Base-by-base conservation (phyloP, 2,797 vertebrate species). In the Channallabes apus region DNA sequence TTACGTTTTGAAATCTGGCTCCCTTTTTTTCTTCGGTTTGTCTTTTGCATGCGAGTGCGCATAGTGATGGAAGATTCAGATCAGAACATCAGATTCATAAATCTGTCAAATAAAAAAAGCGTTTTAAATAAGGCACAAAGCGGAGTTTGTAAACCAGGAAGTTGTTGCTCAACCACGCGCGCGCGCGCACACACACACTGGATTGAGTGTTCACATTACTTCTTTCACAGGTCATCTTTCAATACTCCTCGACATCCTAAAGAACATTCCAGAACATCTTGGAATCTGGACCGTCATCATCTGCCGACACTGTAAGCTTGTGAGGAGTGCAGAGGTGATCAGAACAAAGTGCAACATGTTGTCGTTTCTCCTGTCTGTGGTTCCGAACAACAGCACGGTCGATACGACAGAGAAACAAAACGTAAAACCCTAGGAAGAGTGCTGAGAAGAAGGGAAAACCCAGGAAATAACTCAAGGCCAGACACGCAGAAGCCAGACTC, bases 121-220 rank as follows among this genome's bases (percentile, higher is more conserved):
- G n/a, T n/a, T n/a, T 14, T 8, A 67, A 67, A 80, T 73, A 87
- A 89, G 88, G 84, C 88, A 89, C 86, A 86, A 71, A 11, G 15
- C 65, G 51, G 17, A 51, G 59, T 3, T 22, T 1, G n/a, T 64
- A 15, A 58, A 32, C 14, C 73, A 27, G 79, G 18, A 64, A 41
- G 54, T 69, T 76, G 80, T 29, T 83, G 62, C 59, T 83, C 1
- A 4, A 17, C 38, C 24, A 0, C 51, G 32, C 71, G 5, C 71
- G 15, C 46, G 5, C 24, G 1, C 71, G 22, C 29, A 35, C 75
- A 77, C 56, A 78, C 56, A 24, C 54, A 59, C 75, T 0, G 0
- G 32, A 77, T 12, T 12, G 2, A 58, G 18, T 56, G 75, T 86
- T 88, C 85, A 86, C 87, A 82, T 88, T 88, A 76, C 1, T 56